A percentile compares a stretch with the other conserved stretches of the same genome.
Evolutionary conservation across 1,140 invertebrate genomes (phyloP).

Genomic region (Kradibia gibbosae): DNA sequence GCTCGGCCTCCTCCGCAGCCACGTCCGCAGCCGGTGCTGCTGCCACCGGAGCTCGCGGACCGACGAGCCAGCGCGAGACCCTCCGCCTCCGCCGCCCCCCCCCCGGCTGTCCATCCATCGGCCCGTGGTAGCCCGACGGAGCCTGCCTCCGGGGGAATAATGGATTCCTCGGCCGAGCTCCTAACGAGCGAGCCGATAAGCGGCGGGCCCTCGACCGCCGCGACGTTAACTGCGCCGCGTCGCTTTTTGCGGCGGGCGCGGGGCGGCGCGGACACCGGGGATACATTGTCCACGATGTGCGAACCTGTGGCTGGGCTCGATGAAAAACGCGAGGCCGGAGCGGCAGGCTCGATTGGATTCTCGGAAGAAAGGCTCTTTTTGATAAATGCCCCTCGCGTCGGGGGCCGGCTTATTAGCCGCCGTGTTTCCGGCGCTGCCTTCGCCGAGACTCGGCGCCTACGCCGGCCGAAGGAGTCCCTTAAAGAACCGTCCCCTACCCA

Average conservation of each 20-base stretch:
- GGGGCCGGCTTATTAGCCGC: background rate
- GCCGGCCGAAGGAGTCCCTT: too few relatives aligned
- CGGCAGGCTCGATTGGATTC: background rate
- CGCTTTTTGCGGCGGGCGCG: background rate
- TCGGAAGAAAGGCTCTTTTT: background rate
- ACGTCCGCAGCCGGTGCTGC: background rate
- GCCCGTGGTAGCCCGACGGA: constrained; percentile 60
- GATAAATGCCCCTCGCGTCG: background rate
- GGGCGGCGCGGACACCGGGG: background rate
- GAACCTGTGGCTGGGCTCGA: background rate
- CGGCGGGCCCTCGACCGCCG: background rate
- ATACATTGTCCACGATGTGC: background rate
- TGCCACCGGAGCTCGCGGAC: constrained; percentile 10
- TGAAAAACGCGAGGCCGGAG: background rate
- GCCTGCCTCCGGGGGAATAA: constrained; percentile 60
- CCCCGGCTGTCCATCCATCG: constrained; percentile 59
- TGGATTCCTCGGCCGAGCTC: constrained; percentile 49
- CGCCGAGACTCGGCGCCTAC: too few relatives aligned
- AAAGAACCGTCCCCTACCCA: too few relatives aligned
- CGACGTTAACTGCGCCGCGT: background rate
- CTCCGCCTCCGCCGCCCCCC: background rate
- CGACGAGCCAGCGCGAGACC: constrained; percentile 8
- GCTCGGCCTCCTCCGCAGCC: background rate
- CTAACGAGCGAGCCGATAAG: constrained; percentile 48
- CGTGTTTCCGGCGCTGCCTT: too few relatives aligned